Evolutionary conservation across 2,113 vertebrate species (phyloP).

Genomic region (Tenebrosternarchus preto): DNA sequence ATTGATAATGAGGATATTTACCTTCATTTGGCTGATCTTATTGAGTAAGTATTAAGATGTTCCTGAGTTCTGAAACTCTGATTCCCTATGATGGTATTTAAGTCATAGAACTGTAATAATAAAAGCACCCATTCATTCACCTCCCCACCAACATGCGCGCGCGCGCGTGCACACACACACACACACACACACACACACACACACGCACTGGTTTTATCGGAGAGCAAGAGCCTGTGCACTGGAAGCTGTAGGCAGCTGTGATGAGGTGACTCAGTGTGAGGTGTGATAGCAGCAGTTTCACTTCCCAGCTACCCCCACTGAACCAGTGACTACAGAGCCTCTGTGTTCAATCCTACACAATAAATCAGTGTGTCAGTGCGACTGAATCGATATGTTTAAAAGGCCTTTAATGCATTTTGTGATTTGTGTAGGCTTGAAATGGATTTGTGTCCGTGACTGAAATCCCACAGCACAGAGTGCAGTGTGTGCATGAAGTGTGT

Average conservation of each 20-base stretch:
- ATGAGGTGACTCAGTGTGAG: background rate
- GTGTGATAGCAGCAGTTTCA: background rate
- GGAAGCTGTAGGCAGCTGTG: background rate
- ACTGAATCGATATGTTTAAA: no score
- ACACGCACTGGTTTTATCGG: background rate
- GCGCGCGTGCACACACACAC: background rate
- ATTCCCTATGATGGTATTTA: background rate
- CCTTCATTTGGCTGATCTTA: constrained; percentile 88
- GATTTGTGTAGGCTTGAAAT: background rate
- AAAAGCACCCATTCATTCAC: background rate
- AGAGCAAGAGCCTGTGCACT: no score
- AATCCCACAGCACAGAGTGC: no score
- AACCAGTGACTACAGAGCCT: background rate
- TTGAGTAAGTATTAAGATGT: constrained; percentile 83
- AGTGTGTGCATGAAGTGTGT: constrained; percentile 30
- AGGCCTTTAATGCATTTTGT: background rate
- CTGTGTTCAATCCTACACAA: background rate
- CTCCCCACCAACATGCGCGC: no score
- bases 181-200: background rate
- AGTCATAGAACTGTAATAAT: background rate
- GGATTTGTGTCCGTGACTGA: no score
- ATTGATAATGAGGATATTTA: constrained; percentile 88
- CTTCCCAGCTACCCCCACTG: background rate
- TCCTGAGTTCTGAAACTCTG: constrained; percentile 33
- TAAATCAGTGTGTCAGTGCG: background rate